Evolutionary conservation across 2,797 vertebrate genomes (phyloP), one percentile per base, ranked within the genome.

Genomic region (Cottoperca gobio): DNA sequence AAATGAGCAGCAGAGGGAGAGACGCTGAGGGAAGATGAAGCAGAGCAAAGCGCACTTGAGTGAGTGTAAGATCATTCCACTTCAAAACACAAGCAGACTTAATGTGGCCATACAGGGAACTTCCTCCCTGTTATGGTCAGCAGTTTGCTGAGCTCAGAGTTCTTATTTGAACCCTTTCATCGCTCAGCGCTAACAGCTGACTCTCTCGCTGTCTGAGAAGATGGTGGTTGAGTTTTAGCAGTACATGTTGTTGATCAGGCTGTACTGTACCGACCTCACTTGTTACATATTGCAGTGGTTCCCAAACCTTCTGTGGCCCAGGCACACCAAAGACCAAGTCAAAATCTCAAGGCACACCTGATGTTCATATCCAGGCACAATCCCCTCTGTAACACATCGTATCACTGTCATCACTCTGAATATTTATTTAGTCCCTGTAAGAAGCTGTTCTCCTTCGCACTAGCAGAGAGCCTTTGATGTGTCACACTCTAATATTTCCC

Each of bases 51-150:
- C 12, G 23, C 71, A 75, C 59, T 70, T 69, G 79, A 74, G 40
- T 40, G 58, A 80, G 19, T 17, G 49, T 48, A 6, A 28, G 59
- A 77, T 81, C 62, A 54, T 73, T 81, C 78, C 73, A 75, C 79
- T 71, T 77, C 62, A 74, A 35, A 86, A 79, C 79, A 83, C 70
- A 73, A 13, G 63, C 24, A 58, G 72, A 64, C 66, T 70, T 70
- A 43, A 72, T 69, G 45, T 37, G 71, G 39, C 67, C 50, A 52
- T 42, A 59, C 14, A 13, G 19, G 26, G 33, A 74, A 71, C 52
- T 63, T 77, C 53, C 10, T 6, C 45, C 6, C 33, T 17, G 31
- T 57, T 64, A 63, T 52, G 65, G 37, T 68, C 50, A 19, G 48
- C n/a, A 12, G 55, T 45, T 55, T 28, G 59, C n/a, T n/a, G n/a